These are phyloP conservation scores for Sinocyclocheilus grahami DNA, from an alignment of 2,113 vertebrate species.

Conservation along the genomic window DNA sequence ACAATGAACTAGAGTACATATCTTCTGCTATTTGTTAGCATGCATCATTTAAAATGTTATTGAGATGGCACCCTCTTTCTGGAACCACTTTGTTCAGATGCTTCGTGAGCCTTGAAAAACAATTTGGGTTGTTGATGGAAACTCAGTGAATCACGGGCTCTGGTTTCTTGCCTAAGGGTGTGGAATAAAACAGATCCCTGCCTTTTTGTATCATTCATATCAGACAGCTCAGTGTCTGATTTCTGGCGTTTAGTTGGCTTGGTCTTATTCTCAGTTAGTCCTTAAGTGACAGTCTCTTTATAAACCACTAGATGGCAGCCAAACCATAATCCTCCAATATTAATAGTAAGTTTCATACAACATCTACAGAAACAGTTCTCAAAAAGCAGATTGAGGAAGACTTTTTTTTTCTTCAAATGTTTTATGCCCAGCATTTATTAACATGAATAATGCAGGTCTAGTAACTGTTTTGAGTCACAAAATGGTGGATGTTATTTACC, in stretches of 20 bases:
- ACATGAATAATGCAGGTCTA: background rate
- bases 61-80: background rate
- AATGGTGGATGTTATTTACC: background rate
- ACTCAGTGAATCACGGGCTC: background rate
- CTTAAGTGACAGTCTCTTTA: background rate
- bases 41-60: background rate
- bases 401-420: no score
- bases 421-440: background rate
- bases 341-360: background rate
- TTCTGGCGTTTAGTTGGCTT: background rate
- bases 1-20: background rate
- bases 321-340: background rate
- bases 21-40: background rate
- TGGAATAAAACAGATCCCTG: background rate
- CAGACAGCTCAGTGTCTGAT: background rate
- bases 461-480: background rate
- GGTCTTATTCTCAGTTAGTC: background rate
- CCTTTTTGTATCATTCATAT: background rate
- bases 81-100: background rate
- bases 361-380: background rate
- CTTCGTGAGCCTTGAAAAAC: background rate
- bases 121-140: background rate
- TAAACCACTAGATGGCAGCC: constrained; percentile 52
- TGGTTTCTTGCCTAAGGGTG: background rate
- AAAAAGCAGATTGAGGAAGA: background rate